Percentiles rank a stretch among this genome's conserved stretches.
Evolutionary conservation across 2,797 vertebrate genomes (phyloP).

Genomic region (Adrianichthys oophorus): DNA sequence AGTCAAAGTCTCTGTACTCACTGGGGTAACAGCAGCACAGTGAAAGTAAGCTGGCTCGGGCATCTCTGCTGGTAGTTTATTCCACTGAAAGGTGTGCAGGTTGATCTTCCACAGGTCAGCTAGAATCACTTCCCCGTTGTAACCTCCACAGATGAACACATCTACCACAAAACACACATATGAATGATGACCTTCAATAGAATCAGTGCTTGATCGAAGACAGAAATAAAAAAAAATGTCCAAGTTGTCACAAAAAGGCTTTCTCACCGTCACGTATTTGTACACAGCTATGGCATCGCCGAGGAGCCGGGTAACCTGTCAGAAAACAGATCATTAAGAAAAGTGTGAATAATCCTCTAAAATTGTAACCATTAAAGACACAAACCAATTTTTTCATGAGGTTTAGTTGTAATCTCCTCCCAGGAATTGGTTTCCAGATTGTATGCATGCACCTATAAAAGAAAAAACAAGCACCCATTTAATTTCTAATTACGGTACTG

Average conservation of each 20-base stretch:
- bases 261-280: constrained; percentile 93
- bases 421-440: constrained; percentile 98
- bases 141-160: constrained; percentile 95
- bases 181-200: too few species aligned
- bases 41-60: constrained; percentile 98
- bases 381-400: constrained; percentile 94
- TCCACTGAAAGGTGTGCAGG: constrained; percentile 94
- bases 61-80: constrained; percentile 91
- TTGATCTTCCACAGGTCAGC: constrained; percentile 96
- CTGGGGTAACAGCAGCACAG: constrained; percentile 96
- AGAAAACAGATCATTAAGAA: constrained; percentile 11
- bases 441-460: constrained; percentile 91
- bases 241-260: too few species aligned
- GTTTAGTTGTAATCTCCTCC: constrained; percentile 95
- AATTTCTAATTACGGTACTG: too few species aligned
- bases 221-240: too few species aligned
- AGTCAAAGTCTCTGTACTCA: constrained; percentile 67
- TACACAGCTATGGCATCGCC: constrained; percentile 97
- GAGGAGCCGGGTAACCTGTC: constrained; percentile 93
- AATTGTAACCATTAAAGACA: not conserved
- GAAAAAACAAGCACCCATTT: not conserved
- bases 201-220: not conserved
- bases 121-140: constrained; percentile 93
- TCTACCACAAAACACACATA: constrained; percentile 71
- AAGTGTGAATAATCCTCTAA: not conserved